Conservation (phyloP, 1,140 invertebrate species). For the Trichonephila clavipes region DNA sequence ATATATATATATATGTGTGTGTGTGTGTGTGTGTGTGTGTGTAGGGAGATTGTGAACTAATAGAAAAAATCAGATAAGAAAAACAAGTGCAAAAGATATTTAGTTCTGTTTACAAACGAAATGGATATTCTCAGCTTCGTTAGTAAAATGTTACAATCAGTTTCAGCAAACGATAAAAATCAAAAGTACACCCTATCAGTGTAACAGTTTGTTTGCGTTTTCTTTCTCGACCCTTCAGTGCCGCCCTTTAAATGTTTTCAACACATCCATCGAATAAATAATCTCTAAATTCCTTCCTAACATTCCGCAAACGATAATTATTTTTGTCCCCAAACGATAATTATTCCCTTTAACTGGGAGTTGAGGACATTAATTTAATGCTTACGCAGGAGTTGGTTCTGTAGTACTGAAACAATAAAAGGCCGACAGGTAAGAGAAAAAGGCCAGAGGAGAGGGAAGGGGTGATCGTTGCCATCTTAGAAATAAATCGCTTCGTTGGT, state of each 20-base stretch:
- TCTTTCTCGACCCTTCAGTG: neutral
- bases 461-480: neutral
- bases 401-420: conserved; percentile 8
- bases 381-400: neutral
- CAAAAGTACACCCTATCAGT: neutral
- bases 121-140: too few relatives aligned
- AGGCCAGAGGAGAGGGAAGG: neutral
- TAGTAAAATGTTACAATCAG: too few relatives aligned
- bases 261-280: neutral
- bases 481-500: conserved; percentile 14
- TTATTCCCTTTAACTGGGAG: neutral
- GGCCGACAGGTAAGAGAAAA: neutral
- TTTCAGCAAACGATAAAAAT: neutral
- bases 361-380: conserved; percentile 25
- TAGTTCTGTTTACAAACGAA: too few relatives aligned
- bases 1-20: too few relatives aligned
- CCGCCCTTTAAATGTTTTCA: neutral
- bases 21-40: too few relatives aligned
- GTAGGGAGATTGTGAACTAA: too few relatives aligned
- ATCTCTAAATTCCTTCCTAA: neutral
- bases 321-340: conserved; percentile 32
- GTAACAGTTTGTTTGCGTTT: neutral
- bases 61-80: too few relatives aligned
- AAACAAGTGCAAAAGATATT: too few relatives aligned
- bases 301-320: neutral